Base-by-base conservation (phyloP, 2,113 vertebrate genomes). In the Pandion haliaetus region DNA sequence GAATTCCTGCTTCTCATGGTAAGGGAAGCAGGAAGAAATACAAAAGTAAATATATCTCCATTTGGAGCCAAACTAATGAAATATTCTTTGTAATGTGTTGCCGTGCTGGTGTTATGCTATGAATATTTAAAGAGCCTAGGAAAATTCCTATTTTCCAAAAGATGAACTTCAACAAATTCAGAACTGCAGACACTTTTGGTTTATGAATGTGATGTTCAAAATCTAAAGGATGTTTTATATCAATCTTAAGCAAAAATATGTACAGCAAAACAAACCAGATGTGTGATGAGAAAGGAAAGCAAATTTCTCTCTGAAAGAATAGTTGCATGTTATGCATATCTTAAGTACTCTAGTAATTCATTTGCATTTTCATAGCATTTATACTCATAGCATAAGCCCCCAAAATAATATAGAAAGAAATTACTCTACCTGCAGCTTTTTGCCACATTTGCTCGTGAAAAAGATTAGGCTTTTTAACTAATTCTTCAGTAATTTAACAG, bases 291-390 rank as follows among this genome's bases (percentile, higher is more conserved):
- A 79, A 80, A 81, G 32, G 63, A 82, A 82, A 70, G 66, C 34
- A 85, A 90, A 93, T 77, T 74, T 80, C 55, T 21, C 40, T 81
- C 62, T 66, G 65, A 87, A 82, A 73, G 32, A 87, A 77, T 42
- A 85, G 66, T 36, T 82, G 62, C 49, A 24, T 67, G 16, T 31
- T 94, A 28, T 36, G 58, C 70, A 47, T 45, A 77, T 73, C 58
- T 89, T 77, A 95, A 85, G 20, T 69, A 82, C 63, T 77, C 40
- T 32, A 77, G 67, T 28, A 77, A 94, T 86, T 93, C n/a, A 85
- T 93, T 93, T 91, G 78, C 89, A 95, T 94, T 77, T 95, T 94
- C 84, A 95, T 36, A 54, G 54, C 52, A 42, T 54, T 95, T 89
- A 49, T 65, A 87, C 61, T 82, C n/a, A 31, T 34, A 74, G 21